These are phyloP conservation scores for Zapus hudsonius DNA, from an alignment of 2,113 vertebrate genomes.

Conservation along the genomic window DNA sequence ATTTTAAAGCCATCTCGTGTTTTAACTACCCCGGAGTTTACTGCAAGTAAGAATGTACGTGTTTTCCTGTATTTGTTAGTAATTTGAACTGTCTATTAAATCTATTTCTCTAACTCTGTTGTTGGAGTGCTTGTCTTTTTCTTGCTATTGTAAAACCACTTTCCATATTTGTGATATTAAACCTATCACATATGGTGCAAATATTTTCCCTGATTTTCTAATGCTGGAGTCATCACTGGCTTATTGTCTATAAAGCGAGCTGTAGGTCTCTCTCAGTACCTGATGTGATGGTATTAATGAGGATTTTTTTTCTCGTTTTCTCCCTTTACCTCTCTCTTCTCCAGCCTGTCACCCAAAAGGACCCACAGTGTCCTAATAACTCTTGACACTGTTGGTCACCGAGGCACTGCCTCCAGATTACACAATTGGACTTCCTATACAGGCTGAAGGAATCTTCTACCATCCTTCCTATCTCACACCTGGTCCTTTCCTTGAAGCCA, in stretches of 20 bases:
- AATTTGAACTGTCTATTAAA: slow-evolving; percentile 17
- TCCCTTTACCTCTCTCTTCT: neutral
- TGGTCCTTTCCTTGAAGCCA: neutral
- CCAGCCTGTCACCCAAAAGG: neutral
- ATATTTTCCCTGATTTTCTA: neutral
- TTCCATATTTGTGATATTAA: neutral
- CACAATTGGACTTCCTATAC: neutral
- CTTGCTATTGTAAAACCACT: neutral
- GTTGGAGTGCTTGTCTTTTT: neutral
- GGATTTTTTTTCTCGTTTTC: no score
- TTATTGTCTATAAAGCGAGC: neutral
- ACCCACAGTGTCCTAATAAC: neutral
- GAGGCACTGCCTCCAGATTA: neutral
- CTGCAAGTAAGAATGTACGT: slow-evolving; percentile 17
- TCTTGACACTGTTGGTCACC: neutral
- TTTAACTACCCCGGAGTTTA: no score
- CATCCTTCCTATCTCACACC: neutral
- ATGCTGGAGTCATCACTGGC: neutral
- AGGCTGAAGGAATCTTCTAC: neutral
- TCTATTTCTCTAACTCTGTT: slow-evolving; percentile 17
- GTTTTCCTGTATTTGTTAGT: neutral
- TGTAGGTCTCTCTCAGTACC: no score
- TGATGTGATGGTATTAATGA: no score
- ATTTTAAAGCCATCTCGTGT: no score
- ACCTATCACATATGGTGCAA: neutral